Evolutionary conservation across 1,140 invertebrate species (phyloP).

Genomic region (Steinernema khuongi): DNA sequence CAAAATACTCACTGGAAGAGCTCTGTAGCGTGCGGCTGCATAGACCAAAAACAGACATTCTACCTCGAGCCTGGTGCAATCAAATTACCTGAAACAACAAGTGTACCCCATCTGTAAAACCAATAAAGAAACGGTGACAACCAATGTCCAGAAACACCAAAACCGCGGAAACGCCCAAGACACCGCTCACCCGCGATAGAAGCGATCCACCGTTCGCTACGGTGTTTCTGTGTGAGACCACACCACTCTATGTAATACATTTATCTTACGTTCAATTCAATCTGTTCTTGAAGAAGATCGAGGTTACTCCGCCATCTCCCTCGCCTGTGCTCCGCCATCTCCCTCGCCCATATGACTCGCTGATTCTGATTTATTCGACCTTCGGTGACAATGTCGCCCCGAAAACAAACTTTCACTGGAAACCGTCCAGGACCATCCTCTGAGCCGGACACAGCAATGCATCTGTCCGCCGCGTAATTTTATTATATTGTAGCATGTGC

Average conservation of each 20-base stretch:
- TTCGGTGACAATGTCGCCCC: neutral
- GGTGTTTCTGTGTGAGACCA: neutral
- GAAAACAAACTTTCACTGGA: too few relatives aligned
- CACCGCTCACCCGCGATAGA: neutral
- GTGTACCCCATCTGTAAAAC: neutral
- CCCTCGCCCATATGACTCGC: neutral
- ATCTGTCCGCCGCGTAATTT: neutral
- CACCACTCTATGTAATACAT: too few relatives aligned
- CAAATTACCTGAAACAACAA: neutral
- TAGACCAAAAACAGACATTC: neutral
- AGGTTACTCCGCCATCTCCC: too few relatives aligned
- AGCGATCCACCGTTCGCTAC: neutral
- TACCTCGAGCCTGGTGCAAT: neutral
- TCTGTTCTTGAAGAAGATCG: too few relatives aligned
- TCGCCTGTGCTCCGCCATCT: too few relatives aligned
- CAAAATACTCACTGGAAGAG: slow-evolving; percentile 1
- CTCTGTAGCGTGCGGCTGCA: neutral
- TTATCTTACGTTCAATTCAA: too few relatives aligned
- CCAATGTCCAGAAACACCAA: neutral
- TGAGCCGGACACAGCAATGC: too few relatives aligned
- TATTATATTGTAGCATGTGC: too few relatives aligned
- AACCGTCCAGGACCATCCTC: too few relatives aligned
- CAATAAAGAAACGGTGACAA: neutral
- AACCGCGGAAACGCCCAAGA: neutral
- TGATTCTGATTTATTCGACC: neutral